Percentiles rank a stretch among this genome's conserved stretches.
phyloP scores from a whole-genome alignment of 2,113 vertebrate genomes.

The Numenius arquata region DNA sequence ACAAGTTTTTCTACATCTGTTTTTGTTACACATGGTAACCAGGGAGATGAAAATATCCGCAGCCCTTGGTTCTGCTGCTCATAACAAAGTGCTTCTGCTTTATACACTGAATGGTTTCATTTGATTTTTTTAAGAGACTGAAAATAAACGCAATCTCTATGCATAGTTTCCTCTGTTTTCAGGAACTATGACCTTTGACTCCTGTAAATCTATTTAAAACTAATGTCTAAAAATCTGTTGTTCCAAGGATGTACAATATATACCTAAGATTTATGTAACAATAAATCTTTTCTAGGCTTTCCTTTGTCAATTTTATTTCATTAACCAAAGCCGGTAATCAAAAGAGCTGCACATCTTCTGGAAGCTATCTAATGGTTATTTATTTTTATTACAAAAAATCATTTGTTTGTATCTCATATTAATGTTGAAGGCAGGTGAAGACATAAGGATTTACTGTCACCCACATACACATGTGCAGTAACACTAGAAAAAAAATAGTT shows the following conservation, averaged over 20 bases:
- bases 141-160: constrained; percentile 75
- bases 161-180: constrained; percentile 74
- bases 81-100: constrained; percentile 66
- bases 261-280: constrained; percentile 63
- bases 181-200: constrained; percentile 71
- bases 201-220: constrained; percentile 70
- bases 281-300: constrained; percentile 46
- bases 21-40: constrained; percentile 60
- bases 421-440: constrained; percentile 53
- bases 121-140: constrained; percentile 71
- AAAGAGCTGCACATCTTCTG: constrained; percentile 46
- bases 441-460: constrained; percentile 32
- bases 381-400: constrained; percentile 44
- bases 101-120: constrained; percentile 59
- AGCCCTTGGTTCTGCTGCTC: constrained; percentile 47
- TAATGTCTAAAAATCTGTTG: constrained; percentile 59
- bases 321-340: constrained; percentile 41
- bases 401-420: constrained; percentile 56
- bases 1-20: constrained; percentile 54
- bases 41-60: constrained; percentile 50
- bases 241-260: constrained; percentile 68
- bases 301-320: constrained; percentile 54
- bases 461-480: background rate
- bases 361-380: constrained; percentile 59
- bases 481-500: background rate